phyloP scores from a whole-genome alignment of 2,797 vertebrate species.

The Aplochiton taeniatus region DNA sequence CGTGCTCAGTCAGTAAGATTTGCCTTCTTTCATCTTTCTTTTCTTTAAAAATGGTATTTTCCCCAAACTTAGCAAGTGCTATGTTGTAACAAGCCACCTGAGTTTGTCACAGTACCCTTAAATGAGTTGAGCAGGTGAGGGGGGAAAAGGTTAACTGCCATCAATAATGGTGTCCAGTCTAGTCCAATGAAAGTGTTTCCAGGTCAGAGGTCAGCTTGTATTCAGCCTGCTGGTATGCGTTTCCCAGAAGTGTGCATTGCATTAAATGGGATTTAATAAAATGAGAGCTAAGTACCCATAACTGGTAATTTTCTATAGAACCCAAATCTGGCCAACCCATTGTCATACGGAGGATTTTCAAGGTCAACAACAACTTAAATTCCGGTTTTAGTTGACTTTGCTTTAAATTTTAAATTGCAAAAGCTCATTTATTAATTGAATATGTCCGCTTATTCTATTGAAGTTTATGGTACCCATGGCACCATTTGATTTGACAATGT shows the following conservation, averaged over 20 bases:
- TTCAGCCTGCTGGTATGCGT: conserved; percentile 17
- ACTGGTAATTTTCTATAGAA: too few relatives aligned
- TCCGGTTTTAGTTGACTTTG: neutral
- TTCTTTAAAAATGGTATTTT: neutral
- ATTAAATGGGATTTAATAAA: neutral
- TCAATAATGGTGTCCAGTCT: conserved; percentile 16
- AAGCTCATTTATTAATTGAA: too few relatives aligned
- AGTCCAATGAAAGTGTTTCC: conserved; percentile 32
- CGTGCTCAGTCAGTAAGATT: too few relatives aligned
- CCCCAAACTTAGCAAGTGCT: neutral
- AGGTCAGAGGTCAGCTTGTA: conserved; percentile 32
- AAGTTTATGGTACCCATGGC: too few relatives aligned
- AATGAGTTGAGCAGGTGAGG: conserved; percentile 33
- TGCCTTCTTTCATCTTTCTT: too few relatives aligned
- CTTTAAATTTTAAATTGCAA: neutral
- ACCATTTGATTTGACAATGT: too few relatives aligned
- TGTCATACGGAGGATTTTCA: too few relatives aligned
- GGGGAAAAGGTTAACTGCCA: conserved; percentile 22
- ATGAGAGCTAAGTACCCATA: too few relatives aligned
- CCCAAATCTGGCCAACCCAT: too few relatives aligned
- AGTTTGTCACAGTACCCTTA: conserved; percentile 31
- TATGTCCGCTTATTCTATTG: too few relatives aligned
- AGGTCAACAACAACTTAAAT: too few relatives aligned
- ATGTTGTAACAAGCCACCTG: conserved; percentile 6
- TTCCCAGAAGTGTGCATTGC: conserved; percentile 35